Conservation (phyloP, 2,797 vertebrate genomes). For the Parauchenoglanis ngamensis region DNA sequence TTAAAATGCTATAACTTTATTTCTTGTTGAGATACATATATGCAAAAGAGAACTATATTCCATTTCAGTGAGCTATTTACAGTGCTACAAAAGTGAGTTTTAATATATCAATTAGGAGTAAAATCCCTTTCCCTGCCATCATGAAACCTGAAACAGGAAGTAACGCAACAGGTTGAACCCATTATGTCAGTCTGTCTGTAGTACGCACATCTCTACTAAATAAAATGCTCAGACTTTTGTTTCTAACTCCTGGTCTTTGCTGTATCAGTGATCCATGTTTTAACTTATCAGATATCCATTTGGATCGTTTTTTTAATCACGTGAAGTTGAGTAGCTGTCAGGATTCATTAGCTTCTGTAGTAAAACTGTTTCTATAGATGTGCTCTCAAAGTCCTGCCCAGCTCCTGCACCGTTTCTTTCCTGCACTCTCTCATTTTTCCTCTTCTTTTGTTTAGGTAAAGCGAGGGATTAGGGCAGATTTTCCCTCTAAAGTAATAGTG, state of each 20-base stretch:
- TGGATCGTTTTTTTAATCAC: constrained; percentile 73
- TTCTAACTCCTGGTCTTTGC: not conserved
- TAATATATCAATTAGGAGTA: not conserved
- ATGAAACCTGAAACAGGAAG: not conserved
- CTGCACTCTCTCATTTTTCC: constrained; percentile 79
- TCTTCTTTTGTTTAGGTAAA: constrained; percentile 97
- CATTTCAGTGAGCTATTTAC: not conserved
- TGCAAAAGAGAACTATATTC: not conserved
- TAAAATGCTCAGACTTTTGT: not conserved
- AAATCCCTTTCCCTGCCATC: not conserved
- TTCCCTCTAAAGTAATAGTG: constrained; percentile 98
- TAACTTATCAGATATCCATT: not conserved
- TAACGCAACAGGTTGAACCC: not conserved
- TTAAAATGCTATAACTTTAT: no score
- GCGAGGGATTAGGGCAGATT: constrained; percentile 99
- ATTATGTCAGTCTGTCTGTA: not conserved
- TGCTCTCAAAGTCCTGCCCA: constrained; percentile 90
- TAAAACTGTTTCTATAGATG: constrained; percentile 98
- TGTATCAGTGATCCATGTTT: not conserved
- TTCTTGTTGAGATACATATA: not conserved
- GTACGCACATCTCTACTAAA: not conserved
- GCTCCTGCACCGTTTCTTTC: constrained; percentile 88
- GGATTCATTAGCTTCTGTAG: constrained; percentile 93
- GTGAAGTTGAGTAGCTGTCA: constrained; percentile 90
- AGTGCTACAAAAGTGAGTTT: not conserved